A percentile compares a stretch with the other conserved stretches of the same genome.
Evolutionary conservation across 64 coral and sea anemone species (phyloP).

Genomic region (Montipora efflorescens): DNA sequence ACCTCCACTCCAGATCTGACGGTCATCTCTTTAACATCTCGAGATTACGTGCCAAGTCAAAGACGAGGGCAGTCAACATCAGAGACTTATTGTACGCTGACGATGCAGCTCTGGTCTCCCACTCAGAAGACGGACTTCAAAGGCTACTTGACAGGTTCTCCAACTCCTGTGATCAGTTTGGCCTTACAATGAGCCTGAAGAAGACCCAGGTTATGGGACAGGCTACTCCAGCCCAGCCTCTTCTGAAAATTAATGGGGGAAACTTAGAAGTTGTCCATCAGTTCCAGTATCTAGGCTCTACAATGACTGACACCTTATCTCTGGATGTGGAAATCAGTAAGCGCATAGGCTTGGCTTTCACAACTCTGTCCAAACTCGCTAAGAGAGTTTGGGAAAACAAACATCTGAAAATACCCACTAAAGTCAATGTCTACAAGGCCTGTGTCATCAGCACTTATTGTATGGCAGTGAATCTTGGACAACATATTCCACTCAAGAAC

Average conservation of each 20-base stretch:
- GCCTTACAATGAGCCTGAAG: conserved; percentile 1
- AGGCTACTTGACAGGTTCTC: background rate
- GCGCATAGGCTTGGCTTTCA: too few relatives aligned
- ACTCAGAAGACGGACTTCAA: too few relatives aligned
- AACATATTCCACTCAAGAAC: too few relatives aligned
- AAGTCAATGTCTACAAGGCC: too few relatives aligned
- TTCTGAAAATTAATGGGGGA: too few relatives aligned
- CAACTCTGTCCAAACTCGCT: too few relatives aligned
- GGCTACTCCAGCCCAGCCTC: background rate
- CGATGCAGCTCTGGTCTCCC: too few relatives aligned
- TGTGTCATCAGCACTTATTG: too few relatives aligned
- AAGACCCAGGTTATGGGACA: conserved; percentile 32
- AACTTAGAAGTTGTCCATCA: background rate
- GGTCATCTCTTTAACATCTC: conserved; percentile 17
- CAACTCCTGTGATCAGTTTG: background rate
- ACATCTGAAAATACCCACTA: too few relatives aligned
- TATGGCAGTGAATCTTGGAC: too few relatives aligned
- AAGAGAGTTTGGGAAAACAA: too few relatives aligned
- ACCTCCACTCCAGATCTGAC: background rate
- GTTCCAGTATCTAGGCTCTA: conserved; percentile 24
- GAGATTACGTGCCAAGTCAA: conserved; percentile 14
- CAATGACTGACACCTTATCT: conserved; percentile 3
- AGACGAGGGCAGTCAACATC: background rate
- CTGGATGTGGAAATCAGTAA: conserved; percentile 10
- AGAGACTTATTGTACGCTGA: background rate